These are phyloP conservation scores for Acrobeloides nanus DNA, from an alignment of 2,888 invertebrate genomes.

Conservation along the genomic window DNA sequence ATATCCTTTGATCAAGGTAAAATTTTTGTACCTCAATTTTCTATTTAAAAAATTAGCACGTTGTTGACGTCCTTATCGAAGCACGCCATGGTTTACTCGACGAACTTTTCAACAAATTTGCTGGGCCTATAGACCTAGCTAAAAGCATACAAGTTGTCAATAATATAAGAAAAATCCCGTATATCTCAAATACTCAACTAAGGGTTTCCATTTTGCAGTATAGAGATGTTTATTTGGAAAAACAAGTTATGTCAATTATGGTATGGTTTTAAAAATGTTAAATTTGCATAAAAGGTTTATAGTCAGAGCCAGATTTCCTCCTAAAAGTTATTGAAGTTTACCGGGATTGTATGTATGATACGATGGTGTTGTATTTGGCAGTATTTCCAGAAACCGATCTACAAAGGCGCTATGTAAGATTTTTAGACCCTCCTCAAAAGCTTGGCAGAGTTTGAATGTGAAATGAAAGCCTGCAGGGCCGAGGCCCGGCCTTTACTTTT, in stretches of 20 bases:
- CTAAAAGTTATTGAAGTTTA: conserved; percentile 47
- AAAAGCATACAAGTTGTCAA: conserved; percentile 48
- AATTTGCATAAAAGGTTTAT: conserved; percentile 2
- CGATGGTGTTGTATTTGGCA: conserved; percentile 49
- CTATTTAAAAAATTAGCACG: conserved; percentile 31
- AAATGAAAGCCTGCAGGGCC: conserved; percentile 5
- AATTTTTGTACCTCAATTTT: conserved; percentile 2
- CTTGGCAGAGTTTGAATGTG: too few relatives aligned
- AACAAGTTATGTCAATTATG: conserved; percentile 39
- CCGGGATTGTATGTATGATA: conserved; percentile 51
- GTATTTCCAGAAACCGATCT: conserved; percentile 49
- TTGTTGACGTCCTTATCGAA: conserved; percentile 44
- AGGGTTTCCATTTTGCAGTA: conserved; percentile 49
- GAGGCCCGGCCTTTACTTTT: too few relatives aligned
- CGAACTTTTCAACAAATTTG: conserved; percentile 51
- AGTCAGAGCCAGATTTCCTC: conserved; percentile 40
- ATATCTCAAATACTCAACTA: conserved; percentile 45
- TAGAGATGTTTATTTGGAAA: conserved; percentile 49
- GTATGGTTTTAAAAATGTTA: conserved; percentile 18
- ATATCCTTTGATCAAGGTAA: conserved; percentile 26
- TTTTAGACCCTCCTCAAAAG: too few relatives aligned
- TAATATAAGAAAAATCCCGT: conserved; percentile 51
- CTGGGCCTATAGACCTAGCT: conserved; percentile 47
- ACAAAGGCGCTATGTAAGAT: conserved; percentile 36
- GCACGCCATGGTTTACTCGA: conserved; percentile 45